Percentiles rank a stretch among this genome's conserved stretches.
phyloP scores from a whole-genome alignment of 2,888 invertebrate species.

The Monochamus alternatus region DNA sequence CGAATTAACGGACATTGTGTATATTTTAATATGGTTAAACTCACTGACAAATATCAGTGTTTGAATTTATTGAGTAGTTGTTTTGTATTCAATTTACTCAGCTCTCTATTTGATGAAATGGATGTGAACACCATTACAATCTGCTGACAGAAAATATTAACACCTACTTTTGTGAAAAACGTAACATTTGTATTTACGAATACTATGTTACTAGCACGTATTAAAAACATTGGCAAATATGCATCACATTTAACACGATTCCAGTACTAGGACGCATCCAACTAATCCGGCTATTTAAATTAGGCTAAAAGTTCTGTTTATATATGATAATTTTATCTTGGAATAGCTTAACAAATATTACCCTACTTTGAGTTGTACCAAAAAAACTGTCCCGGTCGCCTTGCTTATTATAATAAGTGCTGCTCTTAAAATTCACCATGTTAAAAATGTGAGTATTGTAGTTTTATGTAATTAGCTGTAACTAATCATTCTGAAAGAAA shows the following conservation, averaged over 20 bases:
- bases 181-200: not conserved
- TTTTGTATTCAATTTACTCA: not conserved
- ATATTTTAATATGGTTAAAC: no score
- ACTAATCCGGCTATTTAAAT: not conserved
- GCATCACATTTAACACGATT: not conserved
- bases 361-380: not conserved
- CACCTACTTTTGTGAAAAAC: not conserved
- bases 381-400: no score
- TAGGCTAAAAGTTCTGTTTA: slow-evolving; percentile 3
- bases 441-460: not conserved
- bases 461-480: no score
- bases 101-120: not conserved
- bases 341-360: not conserved
- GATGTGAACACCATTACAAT: not conserved
- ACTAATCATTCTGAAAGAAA: no score
- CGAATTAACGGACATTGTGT: no score
- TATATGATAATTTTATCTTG: slow-evolving; percentile 1
- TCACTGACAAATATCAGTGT: no score
- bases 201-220: not conserved
- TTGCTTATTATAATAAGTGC: no score
- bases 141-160: not conserved
- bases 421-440: not conserved
- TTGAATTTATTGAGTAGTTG: not conserved
- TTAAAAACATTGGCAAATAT: not conserved
- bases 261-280: not conserved